Percentiles rank a stretch among this genome's conserved stretches.
Evolutionary conservation across 2,888 invertebrate species (phyloP).

Genomic region (Acleris emargana): DNA sequence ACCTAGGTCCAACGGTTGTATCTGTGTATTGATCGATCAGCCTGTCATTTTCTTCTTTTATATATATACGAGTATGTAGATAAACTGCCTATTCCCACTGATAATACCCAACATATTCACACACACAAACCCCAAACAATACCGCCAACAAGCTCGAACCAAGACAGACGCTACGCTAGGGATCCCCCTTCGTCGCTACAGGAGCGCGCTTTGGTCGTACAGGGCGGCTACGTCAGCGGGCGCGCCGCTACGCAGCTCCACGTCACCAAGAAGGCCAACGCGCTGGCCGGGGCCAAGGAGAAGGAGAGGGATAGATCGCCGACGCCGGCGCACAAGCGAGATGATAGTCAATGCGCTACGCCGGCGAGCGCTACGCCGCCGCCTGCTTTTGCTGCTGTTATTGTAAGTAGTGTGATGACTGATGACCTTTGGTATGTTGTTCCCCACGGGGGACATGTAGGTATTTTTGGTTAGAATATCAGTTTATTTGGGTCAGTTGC

Average conservation of each 20-base stretch:
- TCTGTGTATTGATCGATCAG: too few species aligned
- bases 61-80: too few species aligned
- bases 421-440: neutral
- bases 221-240: conserved; percentile 87
- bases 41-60: too few species aligned
- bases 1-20: too few species aligned
- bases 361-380: conserved; percentile 64
- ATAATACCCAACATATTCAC: neutral
- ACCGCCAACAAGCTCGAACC: conserved; percentile 63
- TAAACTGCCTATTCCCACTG: too few species aligned
- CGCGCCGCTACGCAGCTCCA: conserved; percentile 86
- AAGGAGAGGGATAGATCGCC: conserved; percentile 79
- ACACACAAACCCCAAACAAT: conserved; percentile 31
- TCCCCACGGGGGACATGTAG: too few species aligned
- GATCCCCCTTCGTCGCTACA: conserved; percentile 82
- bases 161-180: conserved; percentile 77
- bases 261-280: conserved; percentile 90
- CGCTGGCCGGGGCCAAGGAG: conserved; percentile 85
- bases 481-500: too few species aligned
- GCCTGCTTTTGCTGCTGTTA: conserved; percentile 63
- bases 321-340: conserved; percentile 51
- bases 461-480: too few species aligned
- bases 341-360: conserved; percentile 53
- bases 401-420: conserved; percentile 49
- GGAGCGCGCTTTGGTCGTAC: conserved; percentile 87